Percentiles rank a stretch among this genome's conserved stretches.
Conservation (phyloP, 2,797 vertebrate genomes). For the Rhinophrynus dorsalis region DNA sequence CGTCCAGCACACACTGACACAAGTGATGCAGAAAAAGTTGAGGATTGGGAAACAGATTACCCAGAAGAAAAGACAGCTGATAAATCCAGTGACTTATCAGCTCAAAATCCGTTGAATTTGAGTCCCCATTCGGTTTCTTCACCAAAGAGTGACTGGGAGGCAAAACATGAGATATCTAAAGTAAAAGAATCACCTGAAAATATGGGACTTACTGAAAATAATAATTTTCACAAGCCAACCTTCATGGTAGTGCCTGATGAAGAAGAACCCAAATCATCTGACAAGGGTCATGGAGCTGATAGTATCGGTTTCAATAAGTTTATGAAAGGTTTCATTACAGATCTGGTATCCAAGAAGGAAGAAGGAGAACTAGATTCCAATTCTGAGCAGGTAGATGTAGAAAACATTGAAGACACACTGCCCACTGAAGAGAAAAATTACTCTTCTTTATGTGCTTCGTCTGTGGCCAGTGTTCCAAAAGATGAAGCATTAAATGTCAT, state of each 20-base stretch:
- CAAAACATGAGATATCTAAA: background rate
- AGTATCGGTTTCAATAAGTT: background rate
- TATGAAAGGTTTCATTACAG: background rate
- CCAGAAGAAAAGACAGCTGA: background rate
- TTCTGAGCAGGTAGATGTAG: background rate
- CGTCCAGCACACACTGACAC: background rate
- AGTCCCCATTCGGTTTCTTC: background rate
- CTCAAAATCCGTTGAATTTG: background rate
- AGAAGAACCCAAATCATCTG: background rate
- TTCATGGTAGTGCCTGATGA: background rate
- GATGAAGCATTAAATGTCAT: background rate
- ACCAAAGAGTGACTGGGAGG: constrained; percentile 21
- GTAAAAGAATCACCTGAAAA: background rate
- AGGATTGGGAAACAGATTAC: constrained; percentile 35
- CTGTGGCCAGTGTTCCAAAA: background rate
- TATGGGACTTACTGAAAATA: background rate
- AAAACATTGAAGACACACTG: background rate
- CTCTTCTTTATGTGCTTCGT: background rate
- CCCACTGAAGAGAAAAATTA: background rate
- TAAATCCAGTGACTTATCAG: background rate
- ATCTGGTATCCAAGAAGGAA: background rate
- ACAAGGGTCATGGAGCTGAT: background rate
- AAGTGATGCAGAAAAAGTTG: background rate
- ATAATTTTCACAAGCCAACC: background rate
- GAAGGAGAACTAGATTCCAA: background rate